phyloP scores from a whole-genome alignment of 92 coral and sea anemone genomes.

The Phenganax stokvisi region DNA sequence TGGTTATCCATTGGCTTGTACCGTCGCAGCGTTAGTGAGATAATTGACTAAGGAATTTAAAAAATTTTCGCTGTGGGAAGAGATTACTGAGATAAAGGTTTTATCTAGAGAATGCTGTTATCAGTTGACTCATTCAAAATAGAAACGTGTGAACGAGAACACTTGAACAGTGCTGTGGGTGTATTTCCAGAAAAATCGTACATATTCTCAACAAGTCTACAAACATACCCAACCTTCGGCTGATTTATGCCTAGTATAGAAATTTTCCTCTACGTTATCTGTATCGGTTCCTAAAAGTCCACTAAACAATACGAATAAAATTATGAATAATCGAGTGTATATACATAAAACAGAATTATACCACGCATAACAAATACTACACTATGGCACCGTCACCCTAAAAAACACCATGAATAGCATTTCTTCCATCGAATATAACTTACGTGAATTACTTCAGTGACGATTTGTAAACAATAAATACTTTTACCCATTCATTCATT shows the following conservation, averaged over 20 bases:
- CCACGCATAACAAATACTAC: too few relatives aligned
- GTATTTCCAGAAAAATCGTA: too few relatives aligned
- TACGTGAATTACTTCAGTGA: neutral
- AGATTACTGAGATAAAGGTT: neutral
- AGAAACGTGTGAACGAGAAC: neutral
- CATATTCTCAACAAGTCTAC: too few relatives aligned
- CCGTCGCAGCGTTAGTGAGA: neutral
- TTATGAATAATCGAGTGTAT: too few relatives aligned
- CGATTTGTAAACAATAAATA: neutral
- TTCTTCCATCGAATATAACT: neutral
- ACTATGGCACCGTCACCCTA: too few relatives aligned
- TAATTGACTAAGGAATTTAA: neutral
- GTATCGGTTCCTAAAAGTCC: neutral
- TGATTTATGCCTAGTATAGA: too few relatives aligned
- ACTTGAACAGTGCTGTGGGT: neutral
- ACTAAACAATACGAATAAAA: neutral
- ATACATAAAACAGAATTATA: too few relatives aligned
- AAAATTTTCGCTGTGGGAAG: neutral
- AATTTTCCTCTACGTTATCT: neutral
- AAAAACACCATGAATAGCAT: too few relatives aligned
- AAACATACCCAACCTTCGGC: too few relatives aligned
- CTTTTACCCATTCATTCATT: neutral
- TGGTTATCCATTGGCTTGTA: slow-evolving; percentile 10
- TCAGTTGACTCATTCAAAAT: neutral
- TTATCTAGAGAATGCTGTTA: neutral